Percentiles rank a stretch among this genome's conserved stretches.
phyloP scores from a whole-genome alignment of 1,140 invertebrate genomes.

The Euwallacea similis region DNA sequence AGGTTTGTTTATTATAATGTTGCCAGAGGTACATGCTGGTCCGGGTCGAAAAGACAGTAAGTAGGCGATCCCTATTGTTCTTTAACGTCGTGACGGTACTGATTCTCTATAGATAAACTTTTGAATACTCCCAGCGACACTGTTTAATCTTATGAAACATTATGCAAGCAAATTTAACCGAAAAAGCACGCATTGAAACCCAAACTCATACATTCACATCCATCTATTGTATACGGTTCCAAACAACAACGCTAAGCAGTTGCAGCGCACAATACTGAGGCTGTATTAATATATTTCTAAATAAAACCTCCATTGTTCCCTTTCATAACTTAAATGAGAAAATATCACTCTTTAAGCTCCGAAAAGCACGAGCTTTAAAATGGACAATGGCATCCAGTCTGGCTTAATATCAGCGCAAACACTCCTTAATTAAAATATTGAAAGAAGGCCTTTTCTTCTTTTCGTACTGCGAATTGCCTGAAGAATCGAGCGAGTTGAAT shows the following conservation, averaged over 20 bases:
- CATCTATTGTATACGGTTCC: slow-evolving; percentile 9
- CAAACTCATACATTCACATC: not conserved
- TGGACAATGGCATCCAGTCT: slow-evolving; percentile 31
- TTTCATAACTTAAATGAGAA: slow-evolving; percentile 35
- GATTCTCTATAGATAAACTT: slow-evolving; percentile 6
- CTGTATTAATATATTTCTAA: slow-evolving; percentile 34
- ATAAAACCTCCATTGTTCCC: slow-evolving; percentile 31
- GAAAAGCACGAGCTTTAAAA: slow-evolving; percentile 27
- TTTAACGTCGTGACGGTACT: slow-evolving; percentile 18
- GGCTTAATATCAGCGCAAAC: slow-evolving; percentile 32
- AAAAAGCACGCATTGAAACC: not conserved
- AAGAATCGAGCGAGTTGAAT: not conserved
- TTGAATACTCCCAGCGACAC: no score
- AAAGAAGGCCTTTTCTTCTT: slow-evolving; percentile 21
- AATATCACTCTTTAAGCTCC: slow-evolving; percentile 33
- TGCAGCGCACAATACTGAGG: slow-evolving; percentile 13
- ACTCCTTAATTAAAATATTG: slow-evolving; percentile 32
- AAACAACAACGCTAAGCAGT: slow-evolving; percentile 21
- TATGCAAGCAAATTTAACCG: no score
- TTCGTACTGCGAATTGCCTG: not conserved
- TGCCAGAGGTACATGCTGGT: slow-evolving; percentile 14
- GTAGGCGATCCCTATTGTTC: slow-evolving; percentile 36
- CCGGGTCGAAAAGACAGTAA: slow-evolving; percentile 13
- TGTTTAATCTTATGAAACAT: no score
- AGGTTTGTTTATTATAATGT: slow-evolving; percentile 34